These are phyloP conservation scores for Tringa solitaria DNA, from an alignment of 2,113 vertebrate species.

Conservation along the genomic window DNA sequence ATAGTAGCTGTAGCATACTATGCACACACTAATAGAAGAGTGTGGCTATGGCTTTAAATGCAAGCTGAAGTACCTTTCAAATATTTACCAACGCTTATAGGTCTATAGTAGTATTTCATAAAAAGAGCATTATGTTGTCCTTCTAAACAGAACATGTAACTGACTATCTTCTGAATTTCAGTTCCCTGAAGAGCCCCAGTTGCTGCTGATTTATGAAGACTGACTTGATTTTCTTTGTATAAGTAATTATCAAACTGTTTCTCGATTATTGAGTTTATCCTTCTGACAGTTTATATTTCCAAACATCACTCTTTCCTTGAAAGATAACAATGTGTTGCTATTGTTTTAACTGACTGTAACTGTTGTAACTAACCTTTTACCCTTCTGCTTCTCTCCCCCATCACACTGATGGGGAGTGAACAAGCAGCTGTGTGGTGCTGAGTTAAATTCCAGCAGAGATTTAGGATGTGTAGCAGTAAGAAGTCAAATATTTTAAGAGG, in stretches of 20 bases:
- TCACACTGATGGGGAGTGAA: background rate
- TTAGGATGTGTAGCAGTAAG: background rate
- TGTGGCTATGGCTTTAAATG: background rate
- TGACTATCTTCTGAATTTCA: background rate
- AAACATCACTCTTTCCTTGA: background rate
- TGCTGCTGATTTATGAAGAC: background rate
- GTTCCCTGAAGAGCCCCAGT: background rate
- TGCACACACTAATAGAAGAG: background rate
- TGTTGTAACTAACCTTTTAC: background rate
- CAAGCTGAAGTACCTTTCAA: background rate
- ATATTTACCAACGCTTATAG: background rate
- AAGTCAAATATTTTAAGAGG: background rate
- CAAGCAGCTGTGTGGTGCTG: background rate
- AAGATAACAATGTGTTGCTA: background rate
- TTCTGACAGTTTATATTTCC: background rate
- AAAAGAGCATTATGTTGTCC: background rate
- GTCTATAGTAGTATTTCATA: background rate
- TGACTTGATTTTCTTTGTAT: background rate
- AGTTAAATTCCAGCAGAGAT: background rate
- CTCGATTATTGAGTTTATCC: background rate
- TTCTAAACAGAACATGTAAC: background rate
- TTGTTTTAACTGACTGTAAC: background rate
- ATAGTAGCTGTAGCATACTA: background rate
- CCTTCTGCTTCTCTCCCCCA: background rate
- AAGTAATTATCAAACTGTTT: background rate